Base-by-base conservation (phyloP, 2,888 invertebrate species). In the Caenorhabditis imperialis region DNA sequence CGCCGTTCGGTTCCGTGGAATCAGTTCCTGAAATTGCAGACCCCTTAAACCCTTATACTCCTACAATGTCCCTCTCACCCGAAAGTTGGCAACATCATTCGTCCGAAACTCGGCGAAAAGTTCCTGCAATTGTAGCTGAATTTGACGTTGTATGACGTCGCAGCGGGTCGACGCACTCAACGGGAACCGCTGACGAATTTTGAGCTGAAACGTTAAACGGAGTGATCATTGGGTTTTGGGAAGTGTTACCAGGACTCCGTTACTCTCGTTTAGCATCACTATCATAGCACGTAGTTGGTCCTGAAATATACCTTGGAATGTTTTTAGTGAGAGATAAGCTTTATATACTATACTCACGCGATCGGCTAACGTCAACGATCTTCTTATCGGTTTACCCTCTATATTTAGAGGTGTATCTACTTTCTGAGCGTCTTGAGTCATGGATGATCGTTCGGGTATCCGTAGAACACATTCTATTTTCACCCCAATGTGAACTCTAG, bases 91-190 rank as follows among this genome's bases (percentile, higher is more conserved):
- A 4, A 35, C 54, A 54, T 65, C 50, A 50, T 65, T 55, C 33
- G 55, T 40, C 1, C 55, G 40, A 55, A 55, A 65, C 33, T 65
- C 65, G 16, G 42, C 55, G 4, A 55, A 50, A 38, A 65, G 55
- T 10, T 50, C 35, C 27, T 57, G 65, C 55, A 65, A 42, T 20
- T 63, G 63, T 47, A 55, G 47, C 48, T 65, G 65, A 55, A 55
- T 57, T 57, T 50, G 65, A 55, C 65, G 48, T 54, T 65, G 65
- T 27, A 65, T 65, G 65, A 65, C 65, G 65, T 55, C 65, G 54
- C 63, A 63, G 10, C 63, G 48, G 7, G 54, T 63, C 38, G 54
- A 47, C 65, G 65, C 55, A 48, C 50, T 65, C 55, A 55, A 65
- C 48, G 65, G 47, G 65, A 65, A 65, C 65, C 55, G 55, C 27